Evolutionary conservation across 2,113 vertebrate species (phyloP), one percentile per base, ranked within the genome.

Genomic region (Mugil cephalus): DNA sequence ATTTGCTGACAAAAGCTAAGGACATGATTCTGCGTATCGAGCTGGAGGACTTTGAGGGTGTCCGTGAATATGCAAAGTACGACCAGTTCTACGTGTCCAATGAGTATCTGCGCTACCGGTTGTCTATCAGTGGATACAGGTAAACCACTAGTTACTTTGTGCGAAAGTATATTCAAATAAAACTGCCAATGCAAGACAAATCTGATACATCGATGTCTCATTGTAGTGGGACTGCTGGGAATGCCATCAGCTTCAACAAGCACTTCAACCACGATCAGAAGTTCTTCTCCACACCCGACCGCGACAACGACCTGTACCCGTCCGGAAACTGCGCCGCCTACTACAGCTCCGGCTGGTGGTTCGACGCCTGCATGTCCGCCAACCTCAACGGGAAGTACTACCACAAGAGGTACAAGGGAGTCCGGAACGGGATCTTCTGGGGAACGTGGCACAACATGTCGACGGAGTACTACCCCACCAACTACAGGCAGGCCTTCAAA

Each of bases 301-400:
- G 78, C 39, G 98, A 99, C 93, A 97, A 99, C 0, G 98, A 99
- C 61, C 93, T 94, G 74, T 99, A 99, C 45, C 91, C 94, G 0
- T 95, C 95, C 0, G 97, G 98, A 43, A 98, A 97, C 91, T 99
- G 98, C 13, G 98, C 95, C 0, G 91, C 90, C 0, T 98, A 97
- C 82, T 99, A 99, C 79, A 95, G 96, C 87, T 98, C 97, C 0
- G 98, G 98, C 48, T 99, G 98, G 97, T 99, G 98, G 98, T 99
- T 99, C 36, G 96, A 98, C 4, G 96, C 97, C 10, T 99, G 98
- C 81, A 93, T 99, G 93, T 96, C 98, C 1, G 97, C 97, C 83
- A 99, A 99, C 67, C 96, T 99, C 85, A 99, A 99, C 0, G 98
- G 98, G 77, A 98, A 96, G 86, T 99, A 98, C 90, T 98, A 99